These are phyloP conservation scores for Calyptomena viridis DNA, from an alignment of 2,113 vertebrate species.

Conservation along the genomic window DNA sequence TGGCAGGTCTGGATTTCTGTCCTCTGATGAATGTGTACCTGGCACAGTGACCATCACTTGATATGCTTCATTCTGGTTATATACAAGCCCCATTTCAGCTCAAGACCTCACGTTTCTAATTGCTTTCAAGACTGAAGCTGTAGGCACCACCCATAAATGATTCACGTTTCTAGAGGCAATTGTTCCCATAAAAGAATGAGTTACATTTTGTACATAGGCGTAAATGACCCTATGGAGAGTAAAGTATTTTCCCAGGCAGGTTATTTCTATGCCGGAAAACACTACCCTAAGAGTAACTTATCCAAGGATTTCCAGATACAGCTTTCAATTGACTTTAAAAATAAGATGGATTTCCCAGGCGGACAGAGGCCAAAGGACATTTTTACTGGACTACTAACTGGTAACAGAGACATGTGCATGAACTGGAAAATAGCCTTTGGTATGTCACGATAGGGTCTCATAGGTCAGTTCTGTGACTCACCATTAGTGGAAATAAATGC, in stretches of 20 bases:
- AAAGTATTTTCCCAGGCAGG: constrained; percentile 13
- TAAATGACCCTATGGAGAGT: background rate
- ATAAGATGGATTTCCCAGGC: constrained; percentile 17
- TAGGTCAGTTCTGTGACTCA: background rate
- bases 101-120: background rate
- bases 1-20: background rate
- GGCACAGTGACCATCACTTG: rapidly evolving
- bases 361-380: background rate
- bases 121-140: background rate
- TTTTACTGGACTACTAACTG: background rate
- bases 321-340: background rate
- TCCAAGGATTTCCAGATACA: background rate
- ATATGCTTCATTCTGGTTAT: background rate
- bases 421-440: background rate
- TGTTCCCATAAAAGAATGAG: constrained; percentile 26
- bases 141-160: constrained; percentile 17
- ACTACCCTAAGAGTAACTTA: background rate
- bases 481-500: background rate
- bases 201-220: background rate
- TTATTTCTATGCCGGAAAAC: background rate
- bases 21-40: background rate
- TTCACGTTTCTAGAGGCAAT: constrained; percentile 17
- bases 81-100: background rate
- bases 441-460: background rate
- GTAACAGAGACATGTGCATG: background rate